phyloP scores from a whole-genome alignment of 1,140 invertebrate genomes.

The Maconellicoccus hirsutus region DNA sequence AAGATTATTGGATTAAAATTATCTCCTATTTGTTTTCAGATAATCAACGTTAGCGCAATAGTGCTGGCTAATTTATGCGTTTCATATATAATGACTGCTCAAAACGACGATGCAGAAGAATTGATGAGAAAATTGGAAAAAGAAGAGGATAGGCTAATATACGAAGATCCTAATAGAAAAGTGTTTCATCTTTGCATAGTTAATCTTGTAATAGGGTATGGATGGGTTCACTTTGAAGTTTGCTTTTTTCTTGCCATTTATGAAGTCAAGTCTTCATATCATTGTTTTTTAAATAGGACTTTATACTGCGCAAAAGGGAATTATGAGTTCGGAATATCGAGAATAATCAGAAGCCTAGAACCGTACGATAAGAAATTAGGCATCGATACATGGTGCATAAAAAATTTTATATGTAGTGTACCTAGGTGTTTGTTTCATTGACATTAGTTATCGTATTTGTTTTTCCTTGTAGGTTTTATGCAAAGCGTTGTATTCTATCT shows the following conservation, averaged over 20 bases:
- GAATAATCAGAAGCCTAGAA: conserved; percentile 92
- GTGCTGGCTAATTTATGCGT: conserved; percentile 97
- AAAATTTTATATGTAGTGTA: neutral
- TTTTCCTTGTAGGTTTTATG: conserved; percentile 55
- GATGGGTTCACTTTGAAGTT: neutral
- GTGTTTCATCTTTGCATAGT: conserved; percentile 96
- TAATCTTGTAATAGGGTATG: conserved; percentile 88
- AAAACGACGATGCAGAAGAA: conserved; percentile 98
- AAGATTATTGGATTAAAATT: neutral
- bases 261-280: too few species aligned
- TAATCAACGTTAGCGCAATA: conserved; percentile 88
- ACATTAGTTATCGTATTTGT: neutral
- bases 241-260: neutral
- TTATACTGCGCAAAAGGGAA: conserved; percentile 98
- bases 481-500: conserved; percentile 87
- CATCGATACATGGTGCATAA: conserved; percentile 75
- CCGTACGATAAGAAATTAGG: conserved; percentile 92
- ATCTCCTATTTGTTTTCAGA: conserved; percentile 41
- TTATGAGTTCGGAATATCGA: conserved; percentile 97
- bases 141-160: conserved; percentile 86
- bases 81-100: conserved; percentile 97
- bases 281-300: conserved; percentile 49
- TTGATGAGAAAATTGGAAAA: conserved; percentile 98
- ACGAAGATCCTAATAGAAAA: conserved; percentile 90
- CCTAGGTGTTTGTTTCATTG: too few species aligned